Evolutionary conservation across 2,888 invertebrate species (phyloP), one percentile per base, ranked within the genome.

Genomic region (Lepidocyrtoides sp.): DNA sequence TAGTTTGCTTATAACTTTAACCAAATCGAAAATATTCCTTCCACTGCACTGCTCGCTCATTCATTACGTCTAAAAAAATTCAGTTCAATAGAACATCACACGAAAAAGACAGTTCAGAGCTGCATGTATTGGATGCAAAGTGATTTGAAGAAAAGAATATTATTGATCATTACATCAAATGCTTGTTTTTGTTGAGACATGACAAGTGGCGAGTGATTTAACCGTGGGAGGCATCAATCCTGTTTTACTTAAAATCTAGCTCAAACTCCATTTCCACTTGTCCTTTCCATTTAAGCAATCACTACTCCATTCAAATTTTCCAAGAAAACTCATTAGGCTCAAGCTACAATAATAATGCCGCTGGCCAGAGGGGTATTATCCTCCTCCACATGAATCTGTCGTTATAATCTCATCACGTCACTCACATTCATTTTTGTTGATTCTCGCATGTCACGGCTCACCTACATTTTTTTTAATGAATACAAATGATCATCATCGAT

Each of bases 391-490:
- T 29, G 44, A 75, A 75, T 32, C 26, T n/a, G 29, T 54, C n/a
- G n/a, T 44, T 32, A 75, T 4, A n/a, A 75, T 63, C 60, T n/a
- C 10, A 75, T 63, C 60, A 29, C 14, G 29, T 0, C 60, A 63
- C 14, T 69, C 60, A 44, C 41, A 54, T 32, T 51, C 51, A 77
- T 54, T 77, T n/a, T 77, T 51, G 51, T 12, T 29, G 26, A 10
- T 51, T 17, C 14, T 54, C 26, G 32, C 69, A 69, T 69, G 84
- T 54, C 85, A 75, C 75, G 85, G 85, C 57, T 85, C 85, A 85
- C 85, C 85, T 85, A 85, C 54, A 75, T 85, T 83, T 69, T 26
- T 85, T n/a, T n/a, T n/a, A 85, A 85, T 85, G 85, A 72, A 57
- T 66, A 84, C 36, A 85, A 72, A 72, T 51, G 85, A 36, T 51